A percentile compares a stretch with the other conserved stretches of the same genome.
phyloP scores from a whole-genome alignment of 1,140 invertebrate species.

The Drosophila pseudoobscura region DNA sequence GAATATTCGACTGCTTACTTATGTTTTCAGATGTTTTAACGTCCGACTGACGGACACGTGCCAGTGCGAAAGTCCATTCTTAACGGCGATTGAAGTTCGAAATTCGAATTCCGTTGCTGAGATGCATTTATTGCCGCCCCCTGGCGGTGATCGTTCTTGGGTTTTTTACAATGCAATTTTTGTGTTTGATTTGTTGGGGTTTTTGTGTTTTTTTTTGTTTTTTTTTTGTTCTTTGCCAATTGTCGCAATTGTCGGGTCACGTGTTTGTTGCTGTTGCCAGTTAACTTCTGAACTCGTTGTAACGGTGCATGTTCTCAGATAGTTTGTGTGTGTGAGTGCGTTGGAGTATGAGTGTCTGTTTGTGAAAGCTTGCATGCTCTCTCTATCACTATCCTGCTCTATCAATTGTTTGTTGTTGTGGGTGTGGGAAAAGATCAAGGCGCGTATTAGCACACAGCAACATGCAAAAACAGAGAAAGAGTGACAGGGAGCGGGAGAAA shows the following conservation, averaged over 20 bases:
- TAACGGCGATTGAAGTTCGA: slow-evolving; percentile 1
- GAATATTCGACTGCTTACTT: too few relatives aligned
- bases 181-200: slow-evolving; percentile 23
- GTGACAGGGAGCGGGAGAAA: slow-evolving; percentile 5
- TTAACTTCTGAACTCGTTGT: slow-evolving; percentile 80
- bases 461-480: slow-evolving; percentile 40
- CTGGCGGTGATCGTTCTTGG: too few relatives aligned
- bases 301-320: slow-evolving; percentile 66
- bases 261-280: slow-evolving; percentile 73
- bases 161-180: not conserved
- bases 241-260: slow-evolving; percentile 78
- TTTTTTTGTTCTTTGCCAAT: slow-evolving; percentile 62
- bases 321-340: slow-evolving; percentile 27
- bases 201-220: slow-evolving; percentile 33
- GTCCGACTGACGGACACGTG: too few relatives aligned
- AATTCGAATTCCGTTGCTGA: not conserved
- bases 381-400: slow-evolving; percentile 3
- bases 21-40: too few relatives aligned
- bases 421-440: slow-evolving; percentile 77
- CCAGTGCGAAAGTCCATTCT: too few relatives aligned
- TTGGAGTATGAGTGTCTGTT: slow-evolving; percentile 50
- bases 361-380: slow-evolving; percentile 72
- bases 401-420: slow-evolving; percentile 36
- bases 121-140: too few relatives aligned
- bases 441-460: slow-evolving; percentile 58